These are phyloP conservation scores for human DNA, from an alignment of 2,113 vertebrate species.

Conservation along the genomic window DNA sequence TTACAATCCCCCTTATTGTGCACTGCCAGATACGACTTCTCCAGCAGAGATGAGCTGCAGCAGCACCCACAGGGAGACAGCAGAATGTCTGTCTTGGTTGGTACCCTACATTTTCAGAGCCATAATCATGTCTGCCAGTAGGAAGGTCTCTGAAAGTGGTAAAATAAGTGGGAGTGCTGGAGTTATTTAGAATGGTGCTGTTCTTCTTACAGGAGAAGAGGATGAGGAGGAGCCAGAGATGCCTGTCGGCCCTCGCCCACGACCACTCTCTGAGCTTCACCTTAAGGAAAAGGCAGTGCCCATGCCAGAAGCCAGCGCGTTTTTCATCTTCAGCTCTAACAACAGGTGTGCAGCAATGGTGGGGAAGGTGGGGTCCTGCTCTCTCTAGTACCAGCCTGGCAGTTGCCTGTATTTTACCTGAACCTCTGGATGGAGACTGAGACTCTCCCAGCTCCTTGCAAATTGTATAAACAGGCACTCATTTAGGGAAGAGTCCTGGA, in stretches of 20 bases:
- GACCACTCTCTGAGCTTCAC: slow-evolving; percentile 96
- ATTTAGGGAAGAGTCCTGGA: background rate
- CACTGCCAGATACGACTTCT: background rate
- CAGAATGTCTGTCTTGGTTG: background rate
- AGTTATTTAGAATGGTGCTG: background rate
- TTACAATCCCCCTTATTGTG: background rate
- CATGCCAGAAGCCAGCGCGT: slow-evolving; percentile 97
- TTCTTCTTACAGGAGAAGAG: slow-evolving; percentile 89
- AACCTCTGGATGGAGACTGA: background rate
- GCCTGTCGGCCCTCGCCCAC: slow-evolving; percentile 96
- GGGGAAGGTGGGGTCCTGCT: background rate
- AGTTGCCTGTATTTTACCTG: background rate
- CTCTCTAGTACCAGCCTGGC: background rate
- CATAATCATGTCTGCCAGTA: background rate
- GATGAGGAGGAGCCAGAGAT: slow-evolving; percentile 97
- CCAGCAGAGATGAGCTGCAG: background rate
- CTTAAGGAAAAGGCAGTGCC: slow-evolving; percentile 97
- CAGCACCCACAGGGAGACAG: background rate
- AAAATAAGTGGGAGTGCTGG: background rate
- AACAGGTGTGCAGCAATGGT: slow-evolving; percentile 90
- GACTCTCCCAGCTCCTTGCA: background rate
- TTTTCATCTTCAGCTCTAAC: slow-evolving; percentile 96
- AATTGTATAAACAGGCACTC: background rate
- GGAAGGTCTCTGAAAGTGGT: background rate
- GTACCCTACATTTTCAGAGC: background rate